Evolutionary conservation across 2,797 vertebrate genomes (phyloP), one percentile per base, ranked within the genome.

Genomic region (Halcyon chelicuti): DNA sequence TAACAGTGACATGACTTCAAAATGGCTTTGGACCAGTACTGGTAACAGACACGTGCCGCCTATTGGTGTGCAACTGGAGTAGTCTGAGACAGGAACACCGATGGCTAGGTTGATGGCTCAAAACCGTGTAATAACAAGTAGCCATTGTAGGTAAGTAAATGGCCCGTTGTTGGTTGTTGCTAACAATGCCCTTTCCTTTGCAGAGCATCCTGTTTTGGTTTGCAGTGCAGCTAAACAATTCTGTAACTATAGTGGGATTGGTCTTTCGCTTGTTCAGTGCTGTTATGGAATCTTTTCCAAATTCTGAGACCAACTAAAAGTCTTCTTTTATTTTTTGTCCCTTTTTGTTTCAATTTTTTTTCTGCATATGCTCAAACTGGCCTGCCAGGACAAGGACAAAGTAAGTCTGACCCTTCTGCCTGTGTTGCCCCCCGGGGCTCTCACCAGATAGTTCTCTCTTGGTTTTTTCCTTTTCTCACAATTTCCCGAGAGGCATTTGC

Each of bases 341-440:
- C 93, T 96, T 95, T 96, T 94, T 96, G 57, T 96, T 95, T 96
- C 88, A 61, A 76, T 49, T 95, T 86, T 95, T 86, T 96, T 88
- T 83, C 73, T 80, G 63, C 4, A 5, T 96, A 87, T 96, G 97
- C 97, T 96, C 95, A 97, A 98, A 96, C 96, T 97, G 97, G 35
- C 95, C 89, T 94, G 72, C 94, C 98, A 98, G 98, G 98, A 98
- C 98, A 98, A 98, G 88, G 98, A 98, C 97, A 98, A 98, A 98
- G 98, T 98, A 98, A 98, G 98, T 98, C 80, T 88, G 47, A 86
- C 78, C 91, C 47, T 61, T 89, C 62, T 97, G 86, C 93, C 95
- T 94, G 47, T 93, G 39, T 65, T 94, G 91, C 90, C 91, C 19
- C 25, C n/a, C 51, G 77, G 61, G 87, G 63, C 86, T 94, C 86